Base-by-base conservation (phyloP, 2,888 invertebrate genomes). In the Tryphoninae sp. region DNA sequence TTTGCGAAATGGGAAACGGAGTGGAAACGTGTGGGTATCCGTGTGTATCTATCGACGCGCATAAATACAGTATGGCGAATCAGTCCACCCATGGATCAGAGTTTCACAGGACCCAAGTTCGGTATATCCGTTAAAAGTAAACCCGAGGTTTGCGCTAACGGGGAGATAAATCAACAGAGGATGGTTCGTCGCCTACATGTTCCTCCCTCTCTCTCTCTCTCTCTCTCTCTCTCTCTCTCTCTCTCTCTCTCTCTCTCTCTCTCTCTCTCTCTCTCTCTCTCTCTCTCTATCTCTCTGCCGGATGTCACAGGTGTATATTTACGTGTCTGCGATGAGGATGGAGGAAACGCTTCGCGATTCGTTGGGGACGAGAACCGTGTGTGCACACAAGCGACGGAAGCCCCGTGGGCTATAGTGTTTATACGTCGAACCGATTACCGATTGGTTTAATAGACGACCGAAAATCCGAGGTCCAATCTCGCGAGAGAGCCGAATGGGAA, bases 91-190 rank as follows among this genome's bases (percentile, higher is more conserved):
- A 45, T 64, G 45, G 45, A 45, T 67, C 67, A 40, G 26, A 19
- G 62, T 40, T 62, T 45, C 51, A 45, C 51, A 59, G 80, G 59
- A 68, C 72, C 64, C 76, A 67, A 58, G 58, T 33, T 33, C 33
- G 33, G 6, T n/a, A 33, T 68, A 58, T 61, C 26, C 51, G 64
- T 62, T 64, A 73, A 77, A 82, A 77, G 79, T 82, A 71, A 80
- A 82, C 45, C 65, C 49, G 6, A 75, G 13, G 75, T 55, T 61
- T 45, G 53, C 51, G 53, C 64, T 69, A 40, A 26, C 9, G 61
- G 82, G 79, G 76, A 80, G 82, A 58, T 82, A 62, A 82, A 82
- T 82, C 77, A 82, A 82, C 82, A 82, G 59, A 19, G 64, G 69
- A 58, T 64, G 64, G 69, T 80, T 79, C 77, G 73, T 58, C 77